Base-by-base conservation (phyloP, 2,113 vertebrate genomes). In the Rostratula benghalensis region DNA sequence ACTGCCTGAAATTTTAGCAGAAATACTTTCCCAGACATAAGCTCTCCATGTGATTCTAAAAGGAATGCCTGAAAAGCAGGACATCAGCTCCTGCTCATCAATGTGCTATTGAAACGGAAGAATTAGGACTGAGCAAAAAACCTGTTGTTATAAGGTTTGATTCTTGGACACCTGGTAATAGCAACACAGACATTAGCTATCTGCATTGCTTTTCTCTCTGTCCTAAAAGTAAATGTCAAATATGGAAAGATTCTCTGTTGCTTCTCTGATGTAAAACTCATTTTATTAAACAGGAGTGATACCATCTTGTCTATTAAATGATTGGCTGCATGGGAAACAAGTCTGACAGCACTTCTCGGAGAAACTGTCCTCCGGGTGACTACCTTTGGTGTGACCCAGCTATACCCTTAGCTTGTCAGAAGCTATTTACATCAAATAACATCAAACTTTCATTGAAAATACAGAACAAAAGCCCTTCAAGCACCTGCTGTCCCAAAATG, bases 391-490 rank as follows among this genome's bases (percentile, higher is more conserved):
- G 31, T 75, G 90, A 95, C 92, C 95, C 90, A 94, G 79, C 0
- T 51, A 64, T 78, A 78, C 46, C 76, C 65, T 79, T 43, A 73
- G 16, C 80, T 91, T 96, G 92, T 95, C 96, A 95, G 50, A 82
- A 89, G 65, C 51, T 59, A 82, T 97, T 93, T 93, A 87, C 86
- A 84, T 96, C 73, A 87, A 92, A 87, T 69, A 90, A 75, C 67
- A 79, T 61, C 76, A 91, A 96, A 61, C 61, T 96, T 96, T 5
- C 54, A 78, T 33, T 45, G 83, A 87, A 89, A 96, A 91, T 65
- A 91, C 7, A 65, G 89, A 96, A 64, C 80, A 93, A 94, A 92
- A 92, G 45, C 48, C 61, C 84, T 95, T 91, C 57, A 57, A 95
- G 87, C 41, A 85, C 84, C 70, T 93, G 81, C 77, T 89, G 84